These are phyloP conservation scores for Tachyglossus aculeatus DNA, from an alignment of 2,797 vertebrate species.

Conservation along the genomic window DNA sequence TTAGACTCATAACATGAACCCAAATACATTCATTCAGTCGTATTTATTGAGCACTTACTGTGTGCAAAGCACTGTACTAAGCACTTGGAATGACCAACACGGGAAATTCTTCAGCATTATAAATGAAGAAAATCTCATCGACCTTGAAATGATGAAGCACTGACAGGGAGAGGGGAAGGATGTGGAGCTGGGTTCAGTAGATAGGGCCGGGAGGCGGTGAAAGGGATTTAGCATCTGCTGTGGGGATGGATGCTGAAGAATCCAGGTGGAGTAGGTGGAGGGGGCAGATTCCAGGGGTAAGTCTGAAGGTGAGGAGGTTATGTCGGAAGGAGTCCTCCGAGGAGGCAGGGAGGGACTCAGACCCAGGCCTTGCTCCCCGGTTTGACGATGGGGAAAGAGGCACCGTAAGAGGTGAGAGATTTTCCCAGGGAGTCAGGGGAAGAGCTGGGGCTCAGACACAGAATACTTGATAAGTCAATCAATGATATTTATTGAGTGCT, in stretches of 20 bases:
- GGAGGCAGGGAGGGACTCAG: no score
- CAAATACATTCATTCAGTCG: constrained; percentile 9
- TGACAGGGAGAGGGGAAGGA: background rate
- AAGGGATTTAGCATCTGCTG: background rate
- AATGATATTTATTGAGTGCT: no score
- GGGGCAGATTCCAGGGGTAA: background rate
- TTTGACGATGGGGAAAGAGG: no score
- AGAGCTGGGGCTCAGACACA: no score
- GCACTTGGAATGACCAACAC: no score
- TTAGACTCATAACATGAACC: no score
- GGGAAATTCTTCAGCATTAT: background rate
- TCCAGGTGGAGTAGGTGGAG: background rate
- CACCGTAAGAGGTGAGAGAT: no score
- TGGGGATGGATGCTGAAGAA: background rate
- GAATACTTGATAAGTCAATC: no score
- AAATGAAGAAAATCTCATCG: background rate
- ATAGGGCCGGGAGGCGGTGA: background rate
- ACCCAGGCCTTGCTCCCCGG: no score
- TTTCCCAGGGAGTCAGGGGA: no score
- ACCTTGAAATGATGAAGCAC: background rate
- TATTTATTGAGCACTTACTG: background rate
- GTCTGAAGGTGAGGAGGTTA: no score
- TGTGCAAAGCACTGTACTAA: background rate
- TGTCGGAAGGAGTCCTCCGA: no score
- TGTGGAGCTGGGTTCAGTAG: background rate